Percentiles rank a stretch among this genome's conserved stretches.
phyloP scores from a whole-genome alignment of 2,113 vertebrate genomes.

The Alces alces region DNA sequence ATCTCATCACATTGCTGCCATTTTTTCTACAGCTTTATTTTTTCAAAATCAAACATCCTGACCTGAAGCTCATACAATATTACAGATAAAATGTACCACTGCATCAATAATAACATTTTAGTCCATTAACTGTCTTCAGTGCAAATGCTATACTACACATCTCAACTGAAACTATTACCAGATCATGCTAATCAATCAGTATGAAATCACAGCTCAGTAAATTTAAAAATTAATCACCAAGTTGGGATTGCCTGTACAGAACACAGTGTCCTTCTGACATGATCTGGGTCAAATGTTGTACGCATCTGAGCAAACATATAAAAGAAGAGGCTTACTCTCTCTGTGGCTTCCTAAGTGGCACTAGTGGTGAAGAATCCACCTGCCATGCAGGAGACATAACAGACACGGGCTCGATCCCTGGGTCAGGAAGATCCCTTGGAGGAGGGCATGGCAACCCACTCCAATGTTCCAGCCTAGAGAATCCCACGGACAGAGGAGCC shows the following conservation, averaged over 20 bases:
- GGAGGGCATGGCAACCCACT: not conserved
- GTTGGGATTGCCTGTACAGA: not conserved
- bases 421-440: not conserved
- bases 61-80: not conserved
- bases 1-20: not conserved
- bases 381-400: rapidly evolving
- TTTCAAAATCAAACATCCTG: not conserved
- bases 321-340: not conserved
- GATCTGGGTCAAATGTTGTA: not conserved
- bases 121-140: not conserved
- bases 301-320: not conserved
- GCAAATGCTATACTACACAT: not conserved
- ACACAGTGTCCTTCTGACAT: not conserved
- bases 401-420: not conserved
- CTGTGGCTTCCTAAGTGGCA: not conserved
- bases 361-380: not conserved
- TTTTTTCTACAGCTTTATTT: not conserved
- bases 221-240: not conserved
- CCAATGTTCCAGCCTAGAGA: not conserved
- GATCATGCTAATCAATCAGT: not conserved
- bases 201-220: not conserved
- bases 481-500: not conserved
- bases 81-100: not conserved
- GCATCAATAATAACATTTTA: not conserved
- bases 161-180: not conserved